Evolutionary conservation across 2,888 invertebrate genomes (phyloP), one percentile per base, ranked within the genome.

Genomic region (Plagodis dolabraria): DNA sequence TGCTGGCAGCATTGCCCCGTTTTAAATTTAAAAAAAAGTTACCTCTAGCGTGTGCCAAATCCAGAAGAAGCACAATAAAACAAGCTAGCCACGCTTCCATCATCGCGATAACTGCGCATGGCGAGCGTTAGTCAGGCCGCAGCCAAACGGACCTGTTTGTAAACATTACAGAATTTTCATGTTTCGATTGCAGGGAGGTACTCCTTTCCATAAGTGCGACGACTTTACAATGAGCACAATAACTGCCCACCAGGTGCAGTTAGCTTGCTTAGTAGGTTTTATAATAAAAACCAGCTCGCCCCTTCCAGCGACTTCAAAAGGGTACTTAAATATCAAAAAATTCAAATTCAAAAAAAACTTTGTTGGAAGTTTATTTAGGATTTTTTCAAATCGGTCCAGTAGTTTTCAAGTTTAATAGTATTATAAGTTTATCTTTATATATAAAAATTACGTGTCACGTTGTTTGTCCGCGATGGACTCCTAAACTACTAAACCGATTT

Each of bases 111-210:
- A 55, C 68, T 64, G 52, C 63, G 55, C 62, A 64, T 67, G 12
- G 12, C 11, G 12, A 11, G 12, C 57, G 54, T 64, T 59, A n/a
- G 53, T 38, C 59, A 57, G 36, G 64, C 68, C 57, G 2, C 58
- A 60, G 49, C 62, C 55, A 64, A 57, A 53, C 63, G 61, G 45
- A 52, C 12, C 38, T 78, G 77, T 89, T 89, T 85, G 83, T 85
- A 89, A 90, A 89, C 77, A 86, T 60, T 8, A 12, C 7, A 57
- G 52, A 63, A 68, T 68, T 70, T 72, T 74, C 70, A 72, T 74
- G 63, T 71, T 76, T 69, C 53, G 6, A 6, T 0, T 0, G 6
- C 81, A 79, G 86, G 63, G 69, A 36, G 57, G 85, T 63, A 86
- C 53, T 81, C 22, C 22, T 22, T 22, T 22, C 22, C 22, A 2